Evolutionary conservation across 2,113 vertebrate genomes (phyloP).

Genomic region (Cavia porcellus): DNA sequence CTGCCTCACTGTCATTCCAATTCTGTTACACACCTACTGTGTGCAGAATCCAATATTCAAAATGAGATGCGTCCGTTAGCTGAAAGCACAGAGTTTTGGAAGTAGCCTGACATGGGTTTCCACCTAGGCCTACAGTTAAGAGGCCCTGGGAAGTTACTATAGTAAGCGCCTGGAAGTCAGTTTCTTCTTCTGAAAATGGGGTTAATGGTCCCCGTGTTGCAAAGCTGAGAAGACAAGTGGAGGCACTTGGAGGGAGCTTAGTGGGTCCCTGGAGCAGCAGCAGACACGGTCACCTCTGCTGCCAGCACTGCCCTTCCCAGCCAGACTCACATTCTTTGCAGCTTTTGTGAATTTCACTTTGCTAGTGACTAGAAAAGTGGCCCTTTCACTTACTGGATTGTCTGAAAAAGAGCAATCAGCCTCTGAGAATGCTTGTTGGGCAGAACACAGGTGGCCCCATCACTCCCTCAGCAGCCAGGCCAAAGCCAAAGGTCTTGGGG

Average conservation of each 20-base stretch:
- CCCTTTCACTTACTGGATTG: conserved; percentile 82
- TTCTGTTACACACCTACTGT: neutral
- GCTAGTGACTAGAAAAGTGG: conserved; percentile 60
- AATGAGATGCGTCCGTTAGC: neutral
- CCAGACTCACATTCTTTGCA: neutral
- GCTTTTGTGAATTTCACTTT: conserved; percentile 79
- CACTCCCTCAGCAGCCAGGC: neutral
- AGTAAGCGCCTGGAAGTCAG: neutral
- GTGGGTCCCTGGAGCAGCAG: too few species aligned
- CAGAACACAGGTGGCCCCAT: neutral
- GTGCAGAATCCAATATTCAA: neutral
- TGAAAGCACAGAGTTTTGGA: neutral
- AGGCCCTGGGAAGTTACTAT: neutral
- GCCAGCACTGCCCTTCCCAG: neutral
- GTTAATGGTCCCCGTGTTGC: neutral
- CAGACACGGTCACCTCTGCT: rapidly evolving
- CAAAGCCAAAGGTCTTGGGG: neutral
- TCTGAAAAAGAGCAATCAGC: conserved; percentile 72
- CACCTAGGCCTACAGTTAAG: neutral
- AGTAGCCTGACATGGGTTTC: neutral
- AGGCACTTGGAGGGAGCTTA: neutral
- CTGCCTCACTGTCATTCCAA: neutral
- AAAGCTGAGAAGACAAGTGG: neutral
- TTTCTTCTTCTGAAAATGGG: conserved; percentile 12
- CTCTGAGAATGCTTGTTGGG: conserved; percentile 77